Base-by-base conservation (phyloP, 2,797 vertebrate species). In the Taenioides sp. region DNA sequence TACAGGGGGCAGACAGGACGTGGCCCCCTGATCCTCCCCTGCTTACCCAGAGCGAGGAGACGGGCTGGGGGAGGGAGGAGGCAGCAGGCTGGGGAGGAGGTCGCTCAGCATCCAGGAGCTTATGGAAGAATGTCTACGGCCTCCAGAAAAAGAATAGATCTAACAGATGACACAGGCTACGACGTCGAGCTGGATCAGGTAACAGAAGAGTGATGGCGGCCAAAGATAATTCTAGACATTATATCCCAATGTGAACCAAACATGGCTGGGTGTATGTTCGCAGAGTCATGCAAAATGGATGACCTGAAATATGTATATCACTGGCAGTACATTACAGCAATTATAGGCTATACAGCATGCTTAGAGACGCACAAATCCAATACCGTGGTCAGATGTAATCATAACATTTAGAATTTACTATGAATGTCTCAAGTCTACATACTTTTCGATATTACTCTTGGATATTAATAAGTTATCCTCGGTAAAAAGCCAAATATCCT, bases 111-210 rank as follows among this genome's bases (percentile, higher is more conserved):
- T 57, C 70, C 31, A 34, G 50, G 72, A 69, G 57, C 73, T 79
- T 73, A 78, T 22, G 82, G 60, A 61, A 75, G 81, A 80, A 72
- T 62, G 59, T 81, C 79, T 65, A 70, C 43, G 27, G n/a, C 11
- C 61, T 83, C 66, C 64, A 70, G 78, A 75, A 87, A 62, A 88
- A 78, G 1, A 25, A 54, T 64, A 72, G 71, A 78, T 80, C 81
- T 80, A 83, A 72, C 74, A 80, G 67, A 80, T 82, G 77, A 73
- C 80, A 74, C 55, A 58, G 16, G 34, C 12, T 28, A 28, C 52
- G 49, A 67, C 58, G 47, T 67, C n/a, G 57, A 31, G 18, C 47
- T 70, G 10, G 40, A 27, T 76, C 73, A 54, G 65, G 84, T 72
- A 66, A 55, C 50, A 17, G 37, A 23, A 73, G 61, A 37, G 49